A percentile compares a stretch with the other conserved stretches of the same genome.
phyloP scores from a whole-genome alignment of 1,140 invertebrate species.

The Elysia chlorotica region DNA sequence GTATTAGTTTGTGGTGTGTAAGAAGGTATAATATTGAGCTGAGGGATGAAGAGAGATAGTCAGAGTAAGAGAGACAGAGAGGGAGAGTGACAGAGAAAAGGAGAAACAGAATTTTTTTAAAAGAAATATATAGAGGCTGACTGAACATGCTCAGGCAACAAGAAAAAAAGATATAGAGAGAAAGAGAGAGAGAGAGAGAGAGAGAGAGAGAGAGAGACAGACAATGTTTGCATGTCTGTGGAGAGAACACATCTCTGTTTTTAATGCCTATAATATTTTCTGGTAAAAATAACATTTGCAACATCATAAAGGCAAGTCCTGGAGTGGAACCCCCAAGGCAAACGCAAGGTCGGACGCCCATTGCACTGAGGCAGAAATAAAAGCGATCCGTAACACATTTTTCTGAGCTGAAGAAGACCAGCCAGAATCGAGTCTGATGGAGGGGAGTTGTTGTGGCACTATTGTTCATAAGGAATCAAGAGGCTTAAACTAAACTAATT shows the following conservation, averaged over 20 bases:
- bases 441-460: no score
- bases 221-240: not conserved
- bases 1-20: no score
- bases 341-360: not conserved
- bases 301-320: not conserved
- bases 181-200: constrained; percentile 7
- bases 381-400: not conserved
- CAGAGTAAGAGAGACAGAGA: not conserved
- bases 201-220: constrained; percentile 11
- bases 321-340: not conserved
- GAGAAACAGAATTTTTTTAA: constrained; percentile 6
- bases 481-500: no score
- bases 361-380: not conserved
- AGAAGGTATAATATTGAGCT: no score
- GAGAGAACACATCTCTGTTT: not conserved
- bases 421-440: no score
- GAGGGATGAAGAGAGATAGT: no score
- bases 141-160: not conserved
- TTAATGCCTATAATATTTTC: not conserved
- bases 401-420: no score
- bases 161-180: not conserved
- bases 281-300: no score
- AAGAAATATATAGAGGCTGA: not conserved
- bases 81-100: not conserved
- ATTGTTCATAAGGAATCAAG: no score